Evolutionary conservation across 2,113 vertebrate genomes (phyloP).

Genomic region (Forbesichthys papilliferus): DNA sequence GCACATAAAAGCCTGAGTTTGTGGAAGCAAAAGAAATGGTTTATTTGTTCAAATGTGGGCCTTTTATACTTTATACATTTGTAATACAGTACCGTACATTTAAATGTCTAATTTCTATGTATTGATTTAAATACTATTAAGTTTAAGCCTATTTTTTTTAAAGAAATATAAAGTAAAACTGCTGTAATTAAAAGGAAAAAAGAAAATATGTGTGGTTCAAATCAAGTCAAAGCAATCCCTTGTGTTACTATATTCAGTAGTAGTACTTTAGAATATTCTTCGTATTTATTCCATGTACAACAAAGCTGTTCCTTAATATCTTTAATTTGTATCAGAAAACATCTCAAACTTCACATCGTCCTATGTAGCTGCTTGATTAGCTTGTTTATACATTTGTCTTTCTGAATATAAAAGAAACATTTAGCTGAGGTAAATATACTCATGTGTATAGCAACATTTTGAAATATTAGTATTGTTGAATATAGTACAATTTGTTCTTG

Average conservation of each 20-base stretch:
- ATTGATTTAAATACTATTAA: constrained; percentile 8
- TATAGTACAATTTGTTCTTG: too few species aligned
- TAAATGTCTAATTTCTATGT: constrained; percentile 1
- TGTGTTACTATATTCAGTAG: neutral
- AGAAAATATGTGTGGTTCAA: constrained; percentile 30
- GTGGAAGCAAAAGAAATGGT: neutral
- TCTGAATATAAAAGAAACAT: neutral
- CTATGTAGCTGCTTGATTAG: too few species aligned
- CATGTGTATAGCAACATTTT: too few species aligned
- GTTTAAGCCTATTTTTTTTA: constrained; percentile 26
- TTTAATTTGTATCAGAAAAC: too few species aligned
- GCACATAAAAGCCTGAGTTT: constrained; percentile 4
- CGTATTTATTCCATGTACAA: too few species aligned
- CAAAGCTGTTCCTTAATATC: too few species aligned
- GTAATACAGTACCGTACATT: neutral
- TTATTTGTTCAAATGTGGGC: neutral
- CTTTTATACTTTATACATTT: neutral
- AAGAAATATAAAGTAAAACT: constrained; percentile 32
- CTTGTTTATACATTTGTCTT: too few species aligned
- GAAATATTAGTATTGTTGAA: too few species aligned
- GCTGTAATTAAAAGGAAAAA: constrained; percentile 33
- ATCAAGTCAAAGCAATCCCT: constrained; percentile 12
- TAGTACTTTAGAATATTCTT: too few species aligned
- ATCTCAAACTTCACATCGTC: too few species aligned
- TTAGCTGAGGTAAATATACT: too few species aligned